These are phyloP conservation scores for Sarcophaga rosellei DNA, from an alignment of 2,888 invertebrate species.

Conservation along the genomic window DNA sequence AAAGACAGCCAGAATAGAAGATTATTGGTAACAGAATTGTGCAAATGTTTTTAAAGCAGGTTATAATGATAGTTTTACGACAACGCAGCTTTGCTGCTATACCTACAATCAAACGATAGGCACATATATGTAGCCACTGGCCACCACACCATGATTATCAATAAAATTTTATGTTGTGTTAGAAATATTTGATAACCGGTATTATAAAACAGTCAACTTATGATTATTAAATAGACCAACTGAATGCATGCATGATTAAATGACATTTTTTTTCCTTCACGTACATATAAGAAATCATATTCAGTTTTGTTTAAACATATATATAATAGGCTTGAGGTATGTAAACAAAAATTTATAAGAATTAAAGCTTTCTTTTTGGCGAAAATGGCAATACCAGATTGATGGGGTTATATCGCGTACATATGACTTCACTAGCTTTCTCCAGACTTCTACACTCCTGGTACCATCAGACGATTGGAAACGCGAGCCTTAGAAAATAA, in stretches of 20 bases:
- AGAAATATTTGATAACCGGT: conserved; percentile 24
- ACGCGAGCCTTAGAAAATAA: too few relatives aligned
- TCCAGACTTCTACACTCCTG: too few relatives aligned
- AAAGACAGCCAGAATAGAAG: not conserved
- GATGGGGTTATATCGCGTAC: too few relatives aligned
- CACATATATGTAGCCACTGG: not conserved
- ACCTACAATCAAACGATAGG: too few relatives aligned
- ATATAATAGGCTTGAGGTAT: too few relatives aligned
- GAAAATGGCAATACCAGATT: too few relatives aligned
- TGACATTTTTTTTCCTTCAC: not conserved
- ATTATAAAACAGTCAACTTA: conserved; percentile 40
- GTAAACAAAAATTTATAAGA: not conserved
- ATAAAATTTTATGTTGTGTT: conserved; percentile 49
- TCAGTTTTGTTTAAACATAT: not conserved
- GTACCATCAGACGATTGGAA: too few relatives aligned
- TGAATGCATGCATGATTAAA: not conserved
- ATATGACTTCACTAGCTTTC: too few relatives aligned
- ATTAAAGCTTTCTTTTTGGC: not conserved
- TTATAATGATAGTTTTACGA: conserved; percentile 42
- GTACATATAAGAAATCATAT: not conserved
- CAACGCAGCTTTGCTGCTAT: not conserved
- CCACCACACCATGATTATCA: not conserved
- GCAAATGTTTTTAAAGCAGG: conserved; percentile 36
- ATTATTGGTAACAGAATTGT: conserved; percentile 51
- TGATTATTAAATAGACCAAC: not conserved